Conservation (phyloP, 2,797 vertebrate genomes). For the Mormyrops attenuatus region DNA sequence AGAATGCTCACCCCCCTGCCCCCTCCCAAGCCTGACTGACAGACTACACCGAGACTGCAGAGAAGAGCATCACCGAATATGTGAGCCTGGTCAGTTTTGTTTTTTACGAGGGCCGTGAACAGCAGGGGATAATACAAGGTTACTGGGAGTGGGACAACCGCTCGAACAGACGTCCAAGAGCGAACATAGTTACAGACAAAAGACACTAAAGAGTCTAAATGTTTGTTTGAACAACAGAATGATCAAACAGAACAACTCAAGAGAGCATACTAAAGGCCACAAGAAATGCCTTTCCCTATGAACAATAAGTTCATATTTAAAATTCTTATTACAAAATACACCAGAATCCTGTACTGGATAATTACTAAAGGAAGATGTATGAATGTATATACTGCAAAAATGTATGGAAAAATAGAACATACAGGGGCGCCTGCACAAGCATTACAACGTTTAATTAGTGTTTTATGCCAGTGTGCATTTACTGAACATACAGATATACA, state of each 20-base stretch:
- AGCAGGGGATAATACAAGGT: not conserved
- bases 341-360: not conserved
- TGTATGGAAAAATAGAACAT: not conserved
- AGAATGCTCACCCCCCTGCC: not conserved
- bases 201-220: not conserved
- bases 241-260: not conserved
- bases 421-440: not conserved
- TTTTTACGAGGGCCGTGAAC: not conserved
- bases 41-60: conserved; percentile 8
- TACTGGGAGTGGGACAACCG: not conserved
- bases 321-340: not conserved
- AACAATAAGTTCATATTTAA: not conserved
- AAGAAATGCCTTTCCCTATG: not conserved
- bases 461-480: not conserved
- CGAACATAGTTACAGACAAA: not conserved
- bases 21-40: not conserved
- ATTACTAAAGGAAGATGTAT: not conserved
- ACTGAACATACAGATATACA: not conserved
- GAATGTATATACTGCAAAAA: not conserved
- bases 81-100: not conserved
- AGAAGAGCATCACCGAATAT: not conserved
- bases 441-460: not conserved
- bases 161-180: not conserved
- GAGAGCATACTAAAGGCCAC: not conserved
- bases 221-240: not conserved